phyloP scores from a whole-genome alignment of 2,113 vertebrate species.

The Peromyscus polionotus region DNA sequence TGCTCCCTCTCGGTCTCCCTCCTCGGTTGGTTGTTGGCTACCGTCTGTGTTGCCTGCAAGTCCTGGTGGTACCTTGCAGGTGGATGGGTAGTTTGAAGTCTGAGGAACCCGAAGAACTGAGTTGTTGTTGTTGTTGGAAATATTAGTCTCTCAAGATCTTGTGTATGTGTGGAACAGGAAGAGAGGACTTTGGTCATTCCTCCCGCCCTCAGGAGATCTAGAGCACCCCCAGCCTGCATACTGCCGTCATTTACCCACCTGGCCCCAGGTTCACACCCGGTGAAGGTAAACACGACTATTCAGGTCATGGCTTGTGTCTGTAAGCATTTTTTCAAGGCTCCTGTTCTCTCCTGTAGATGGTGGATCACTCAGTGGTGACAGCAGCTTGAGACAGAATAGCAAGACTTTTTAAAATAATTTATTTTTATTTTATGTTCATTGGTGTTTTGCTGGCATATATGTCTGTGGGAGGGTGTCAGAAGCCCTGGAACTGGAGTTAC shows the following conservation, averaged over 20 bases:
- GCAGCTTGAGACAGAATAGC: not conserved
- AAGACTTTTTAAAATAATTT: not conserved
- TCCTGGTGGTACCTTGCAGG: not conserved
- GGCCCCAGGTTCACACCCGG: not conserved
- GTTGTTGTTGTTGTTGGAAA: conserved; percentile 35
- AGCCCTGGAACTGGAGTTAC: too few species aligned
- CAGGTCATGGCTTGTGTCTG: conserved; percentile 14
- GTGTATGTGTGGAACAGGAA: not conserved
- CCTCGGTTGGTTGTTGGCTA: not conserved
- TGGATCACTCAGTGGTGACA: not conserved
- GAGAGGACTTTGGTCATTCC: not conserved
- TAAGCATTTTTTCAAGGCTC: not conserved
- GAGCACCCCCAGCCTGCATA: not conserved
- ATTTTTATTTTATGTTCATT: too few species aligned
- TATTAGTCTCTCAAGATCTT: not conserved
- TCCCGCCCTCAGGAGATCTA: not conserved
- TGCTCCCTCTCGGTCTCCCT: not conserved
- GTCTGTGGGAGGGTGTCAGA: too few species aligned
- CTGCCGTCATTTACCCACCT: not conserved
- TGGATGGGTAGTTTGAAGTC: not conserved
- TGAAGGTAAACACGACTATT: not conserved
- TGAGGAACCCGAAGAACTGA: not conserved
- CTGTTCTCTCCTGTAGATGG: not conserved
- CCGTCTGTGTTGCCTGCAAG: not conserved
- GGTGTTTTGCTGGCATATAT: too few species aligned